Percentiles rank a stretch among this genome's conserved stretches.
phyloP scores from a whole-genome alignment of 2,113 vertebrate species.

The Trinectes maculatus region DNA sequence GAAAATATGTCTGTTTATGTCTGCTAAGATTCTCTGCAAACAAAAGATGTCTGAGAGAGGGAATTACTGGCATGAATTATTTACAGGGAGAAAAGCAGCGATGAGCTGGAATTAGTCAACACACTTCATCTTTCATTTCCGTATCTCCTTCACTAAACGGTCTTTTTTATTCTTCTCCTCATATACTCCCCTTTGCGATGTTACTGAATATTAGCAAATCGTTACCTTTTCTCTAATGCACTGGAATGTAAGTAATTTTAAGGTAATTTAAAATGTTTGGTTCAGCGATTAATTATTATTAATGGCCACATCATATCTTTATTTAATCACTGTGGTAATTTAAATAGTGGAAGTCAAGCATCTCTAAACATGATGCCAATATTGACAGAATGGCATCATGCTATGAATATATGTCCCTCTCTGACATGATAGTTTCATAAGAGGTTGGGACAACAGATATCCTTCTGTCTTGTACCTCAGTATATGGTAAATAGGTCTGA shows the following conservation, averaged over 20 bases:
- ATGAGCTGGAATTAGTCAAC: constrained; percentile 61
- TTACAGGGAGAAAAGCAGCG: constrained; percentile 58
- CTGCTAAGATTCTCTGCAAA: constrained; percentile 53
- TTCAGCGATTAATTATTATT: no score
- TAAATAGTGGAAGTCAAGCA: neutral
- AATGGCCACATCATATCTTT: no score
- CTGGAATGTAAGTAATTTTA: no score
- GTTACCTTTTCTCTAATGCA: no score
- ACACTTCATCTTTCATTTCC: constrained; percentile 29
- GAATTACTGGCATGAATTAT: constrained; percentile 56
- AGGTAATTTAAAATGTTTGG: no score
- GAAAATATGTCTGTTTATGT: constrained; percentile 48
- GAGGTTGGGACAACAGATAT: neutral
- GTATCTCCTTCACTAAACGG: neutral
- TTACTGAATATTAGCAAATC: no score
- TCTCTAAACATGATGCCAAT: neutral
- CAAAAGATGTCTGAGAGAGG: constrained; percentile 41
- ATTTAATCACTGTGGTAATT: no score
- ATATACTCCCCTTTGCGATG: neutral
- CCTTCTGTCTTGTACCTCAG: neutral
- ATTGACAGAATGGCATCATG: neutral
- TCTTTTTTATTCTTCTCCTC: neutral
- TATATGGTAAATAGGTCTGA: neutral
- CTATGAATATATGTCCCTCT: no score
- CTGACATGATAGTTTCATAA: no score